Base-by-base conservation (phyloP, 2,113 vertebrate genomes). In the Mustela nigripes region DNA sequence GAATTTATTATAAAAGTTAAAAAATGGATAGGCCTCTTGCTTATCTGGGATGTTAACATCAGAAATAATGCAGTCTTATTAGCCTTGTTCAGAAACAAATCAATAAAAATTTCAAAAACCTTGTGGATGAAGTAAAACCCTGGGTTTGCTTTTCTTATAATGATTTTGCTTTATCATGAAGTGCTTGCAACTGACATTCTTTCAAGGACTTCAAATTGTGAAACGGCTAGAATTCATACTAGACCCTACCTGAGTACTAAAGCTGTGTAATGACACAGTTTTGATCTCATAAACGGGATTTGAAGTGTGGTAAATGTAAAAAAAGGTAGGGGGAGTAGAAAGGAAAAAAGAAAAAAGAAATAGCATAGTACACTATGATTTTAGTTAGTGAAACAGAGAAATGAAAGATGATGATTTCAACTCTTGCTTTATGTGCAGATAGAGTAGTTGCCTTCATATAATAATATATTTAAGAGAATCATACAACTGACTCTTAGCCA, bases 31-130 rank as follows among this genome's bases (percentile, higher is more conserved):
- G 39, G 11, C 33, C 7, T 85, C 62, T 91, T 83, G 74, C 50
- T 95, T 97, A 91, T 81, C 71, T 91, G 65, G 18, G 26, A 90
- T 82, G 65, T n/a, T 96, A 88, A 78, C 73, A 89, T 94, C 33
- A 81, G 65, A 97, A 96, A 94, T 97, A 95, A 96, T 96, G 81
- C 85, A 97, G 28, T 56, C 33, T 95, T 88, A 73, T 96, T 92
- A 96, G 87, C 42, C n/a, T 73, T 89, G 39, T 78, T 93, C 79
- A 85, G 84, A 95, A 97, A 91, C 63, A 94, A 67, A 97, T 97
- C 91, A 89, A 97, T 97, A 92, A 60, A 91, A 93, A n/a, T 91
- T 97, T 97, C 73, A 91, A 89, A 95, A 95, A 71, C 42, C 4
- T 63, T 88, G 26, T 79, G 48, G n/a, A 45, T 90, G 33, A 97